phyloP scores from a whole-genome alignment of 2,888 invertebrate species.

The Drosophila prolongata region DNA sequence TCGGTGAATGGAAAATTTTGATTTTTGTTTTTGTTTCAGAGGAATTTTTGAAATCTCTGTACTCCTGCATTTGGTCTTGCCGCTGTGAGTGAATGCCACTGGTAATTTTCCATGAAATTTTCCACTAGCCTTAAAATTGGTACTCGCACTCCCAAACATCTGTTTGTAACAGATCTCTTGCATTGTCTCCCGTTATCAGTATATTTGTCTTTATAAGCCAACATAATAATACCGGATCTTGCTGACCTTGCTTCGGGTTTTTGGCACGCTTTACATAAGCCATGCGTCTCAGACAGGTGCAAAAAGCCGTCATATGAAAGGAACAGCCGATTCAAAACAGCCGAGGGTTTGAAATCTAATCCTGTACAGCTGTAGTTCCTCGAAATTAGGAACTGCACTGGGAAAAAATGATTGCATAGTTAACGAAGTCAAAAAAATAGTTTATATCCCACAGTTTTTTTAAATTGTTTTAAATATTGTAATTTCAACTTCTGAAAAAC shows the following conservation, averaged over 20 bases:
- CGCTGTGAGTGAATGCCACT: conserved; percentile 2
- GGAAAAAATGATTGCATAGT: not conserved
- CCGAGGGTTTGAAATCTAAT: not conserved
- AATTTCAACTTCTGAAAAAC: too few relatives aligned
- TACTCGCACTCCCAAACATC: conserved; percentile 19
- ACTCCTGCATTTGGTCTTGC: conserved; percentile 44
- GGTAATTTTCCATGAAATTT: conserved; percentile 73
- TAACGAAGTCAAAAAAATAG: too few relatives aligned
- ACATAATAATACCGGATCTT: conserved; percentile 19
- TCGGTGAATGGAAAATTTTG: conserved; percentile 69
- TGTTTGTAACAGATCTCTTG: conserved; percentile 1
- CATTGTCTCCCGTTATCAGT: conserved; percentile 5
- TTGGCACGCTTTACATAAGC: conserved; percentile 56
- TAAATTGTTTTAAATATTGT: too few relatives aligned
- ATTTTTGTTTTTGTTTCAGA: conserved; percentile 55
- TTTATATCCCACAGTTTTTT: not conserved
- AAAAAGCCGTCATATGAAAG: conserved; percentile 10
- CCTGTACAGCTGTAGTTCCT: not conserved
- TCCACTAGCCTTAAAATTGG: conserved; percentile 60
- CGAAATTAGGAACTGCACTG: not conserved
- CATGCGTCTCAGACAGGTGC: conserved; percentile 38
- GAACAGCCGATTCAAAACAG: not conserved
- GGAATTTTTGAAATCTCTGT: conserved; percentile 58
- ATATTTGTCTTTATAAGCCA: not conserved
- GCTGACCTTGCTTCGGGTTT: conserved; percentile 48